Conservation (phyloP, 2,113 vertebrate genomes). For the Hystrix brachyura region DNA sequence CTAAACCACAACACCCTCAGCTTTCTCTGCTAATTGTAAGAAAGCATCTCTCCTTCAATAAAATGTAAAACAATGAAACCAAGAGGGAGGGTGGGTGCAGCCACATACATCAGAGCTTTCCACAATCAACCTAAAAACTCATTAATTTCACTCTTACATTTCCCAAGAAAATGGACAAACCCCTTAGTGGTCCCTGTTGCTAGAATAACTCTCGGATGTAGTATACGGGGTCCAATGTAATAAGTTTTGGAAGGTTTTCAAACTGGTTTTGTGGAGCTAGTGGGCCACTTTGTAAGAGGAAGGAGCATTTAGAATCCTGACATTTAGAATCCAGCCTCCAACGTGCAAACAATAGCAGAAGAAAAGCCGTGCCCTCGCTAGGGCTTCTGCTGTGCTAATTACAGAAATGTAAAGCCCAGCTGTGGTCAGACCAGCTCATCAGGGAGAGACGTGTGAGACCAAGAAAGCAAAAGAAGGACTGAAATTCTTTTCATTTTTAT, state of each 20-base stretch:
- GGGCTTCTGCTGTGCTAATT: constrained; percentile 79
- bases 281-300: constrained; percentile 63
- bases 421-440: constrained; percentile 80
- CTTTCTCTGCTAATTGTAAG: constrained; percentile 60
- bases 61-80: constrained; percentile 67
- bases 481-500: constrained; percentile 73
- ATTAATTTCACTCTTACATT: constrained; percentile 57
- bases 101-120: constrained; percentile 13
- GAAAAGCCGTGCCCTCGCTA: constrained; percentile 54
- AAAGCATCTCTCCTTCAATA: constrained; percentile 42
- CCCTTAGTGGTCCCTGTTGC: constrained; percentile 44
- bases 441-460: constrained; percentile 75
- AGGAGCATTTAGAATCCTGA: constrained; percentile 66
- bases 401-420: constrained; percentile 79
- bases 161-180: constrained; percentile 64
- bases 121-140: constrained; percentile 44
- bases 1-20: not conserved
- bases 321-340: constrained; percentile 70
- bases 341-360: constrained; percentile 70
- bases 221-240: not conserved
- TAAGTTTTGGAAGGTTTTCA: constrained; percentile 74
- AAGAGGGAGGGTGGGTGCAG: not conserved
- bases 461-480: constrained; percentile 59
- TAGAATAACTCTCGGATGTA: constrained; percentile 49
- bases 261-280: constrained; percentile 47